phyloP scores from a whole-genome alignment of 2,113 vertebrate genomes.

The Gnathonemus longibarbis region DNA sequence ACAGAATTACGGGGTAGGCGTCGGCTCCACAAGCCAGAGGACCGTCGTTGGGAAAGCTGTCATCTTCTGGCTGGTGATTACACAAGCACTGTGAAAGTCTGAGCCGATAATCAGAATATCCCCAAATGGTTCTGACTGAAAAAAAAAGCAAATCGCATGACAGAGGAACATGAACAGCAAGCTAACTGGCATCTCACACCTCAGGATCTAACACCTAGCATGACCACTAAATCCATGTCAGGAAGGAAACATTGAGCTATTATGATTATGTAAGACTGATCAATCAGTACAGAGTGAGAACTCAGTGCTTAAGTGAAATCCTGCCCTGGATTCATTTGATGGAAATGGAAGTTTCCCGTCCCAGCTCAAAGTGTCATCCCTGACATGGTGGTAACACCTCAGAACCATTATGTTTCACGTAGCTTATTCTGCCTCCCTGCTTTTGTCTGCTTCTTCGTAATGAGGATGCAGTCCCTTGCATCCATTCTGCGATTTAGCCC shows the following conservation, averaged over 20 bases:
- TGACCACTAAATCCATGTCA: not conserved
- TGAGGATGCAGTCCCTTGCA: not conserved
- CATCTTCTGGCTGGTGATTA: not conserved
- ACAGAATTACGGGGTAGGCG: not conserved
- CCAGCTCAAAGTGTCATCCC: not conserved
- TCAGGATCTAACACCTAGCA: not conserved
- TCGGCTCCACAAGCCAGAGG: not conserved
- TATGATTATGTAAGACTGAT: not conserved
- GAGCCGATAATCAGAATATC: not conserved
- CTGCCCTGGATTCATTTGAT: not conserved
- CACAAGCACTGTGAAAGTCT: not conserved
- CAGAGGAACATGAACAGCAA: not conserved
- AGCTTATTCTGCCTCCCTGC: not conserved
- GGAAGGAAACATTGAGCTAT: not conserved
- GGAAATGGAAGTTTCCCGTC: not conserved
- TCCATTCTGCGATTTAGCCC: constrained; percentile 5
- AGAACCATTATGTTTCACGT: not conserved
- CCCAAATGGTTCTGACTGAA: not conserved
- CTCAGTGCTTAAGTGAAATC: not conserved
- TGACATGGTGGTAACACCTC: not conserved
- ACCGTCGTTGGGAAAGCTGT: not conserved
- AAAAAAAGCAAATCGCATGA: not conserved
- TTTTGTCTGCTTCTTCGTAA: not conserved
- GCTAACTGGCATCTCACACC: not conserved
- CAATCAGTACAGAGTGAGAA: not conserved